phyloP scores from a whole-genome alignment of 37 sponge, comb jelly and placozoan species.

The Diacarnus erythraeanus region DNA sequence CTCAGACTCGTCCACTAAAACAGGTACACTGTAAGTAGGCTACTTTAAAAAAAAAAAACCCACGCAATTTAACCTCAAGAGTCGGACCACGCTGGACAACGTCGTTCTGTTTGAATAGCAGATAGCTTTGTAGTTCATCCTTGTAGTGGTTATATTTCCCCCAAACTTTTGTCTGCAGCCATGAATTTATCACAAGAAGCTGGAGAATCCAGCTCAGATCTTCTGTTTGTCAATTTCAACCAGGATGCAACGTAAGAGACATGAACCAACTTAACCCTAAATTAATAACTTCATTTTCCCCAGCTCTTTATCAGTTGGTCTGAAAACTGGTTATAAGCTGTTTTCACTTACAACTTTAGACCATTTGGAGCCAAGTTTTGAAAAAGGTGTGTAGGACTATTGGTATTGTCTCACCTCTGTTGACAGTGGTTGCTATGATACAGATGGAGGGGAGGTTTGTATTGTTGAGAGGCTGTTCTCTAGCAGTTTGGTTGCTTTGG shows the following conservation, averaged over 20 bases:
- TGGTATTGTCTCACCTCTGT: neutral
- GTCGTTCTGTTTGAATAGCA: too few species aligned
- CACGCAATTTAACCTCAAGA: too few species aligned
- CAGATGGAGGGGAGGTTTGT: constrained; percentile 86
- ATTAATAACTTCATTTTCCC: neutral
- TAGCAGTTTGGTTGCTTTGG: constrained; percentile 95
- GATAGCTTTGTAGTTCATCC: too few species aligned
- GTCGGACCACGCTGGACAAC: too few species aligned
- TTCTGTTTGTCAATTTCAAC: constrained; percentile 88
- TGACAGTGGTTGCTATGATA: neutral
- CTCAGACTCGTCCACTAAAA: too few species aligned
- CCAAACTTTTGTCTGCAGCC: neutral
- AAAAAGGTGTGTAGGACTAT: constrained; percentile 45
- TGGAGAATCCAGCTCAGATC: constrained; percentile 48
- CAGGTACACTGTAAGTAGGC: too few species aligned
- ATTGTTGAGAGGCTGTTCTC: constrained; percentile 95
- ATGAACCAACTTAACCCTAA: neutral
- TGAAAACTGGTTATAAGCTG: constrained; percentile 79
- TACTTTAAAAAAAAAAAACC: too few species aligned
- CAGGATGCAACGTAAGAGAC: constrained; percentile 82
- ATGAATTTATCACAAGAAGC: constrained; percentile 75
- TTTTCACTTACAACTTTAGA: constrained; percentile 49
- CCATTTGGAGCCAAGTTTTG: constrained; percentile 47
- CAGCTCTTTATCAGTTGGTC: constrained; percentile 82
- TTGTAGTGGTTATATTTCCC: too few species aligned